Percentiles rank a stretch among this genome's conserved stretches.
Conservation (phyloP, 1,140 invertebrate genomes). For the Alviniconcha marisindica region DNA sequence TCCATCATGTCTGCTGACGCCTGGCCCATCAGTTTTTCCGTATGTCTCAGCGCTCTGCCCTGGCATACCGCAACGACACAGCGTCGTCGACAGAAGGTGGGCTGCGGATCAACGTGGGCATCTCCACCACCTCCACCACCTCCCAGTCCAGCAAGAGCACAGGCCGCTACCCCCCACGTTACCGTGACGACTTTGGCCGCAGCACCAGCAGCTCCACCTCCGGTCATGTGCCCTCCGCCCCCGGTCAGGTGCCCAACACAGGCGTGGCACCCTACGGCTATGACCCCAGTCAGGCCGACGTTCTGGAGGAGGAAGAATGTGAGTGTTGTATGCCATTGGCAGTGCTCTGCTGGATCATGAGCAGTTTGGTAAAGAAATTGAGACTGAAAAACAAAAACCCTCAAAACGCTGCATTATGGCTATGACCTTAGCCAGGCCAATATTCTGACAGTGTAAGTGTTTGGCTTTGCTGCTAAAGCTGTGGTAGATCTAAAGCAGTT, state of each 20-base stretch:
- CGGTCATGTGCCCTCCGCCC: slow-evolving; percentile 61
- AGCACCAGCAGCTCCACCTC: slow-evolving; percentile 70
- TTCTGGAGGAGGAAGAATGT: slow-evolving; percentile 23
- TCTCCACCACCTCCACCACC: slow-evolving; percentile 96
- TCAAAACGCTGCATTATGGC: too few species aligned
- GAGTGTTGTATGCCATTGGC: neutral
- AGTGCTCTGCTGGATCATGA: too few species aligned
- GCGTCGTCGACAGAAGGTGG: slow-evolving; percentile 67
- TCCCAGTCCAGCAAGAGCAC: slow-evolving; percentile 95
- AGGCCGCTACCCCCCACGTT: slow-evolving; percentile 53
- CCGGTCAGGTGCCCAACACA: slow-evolving; percentile 55
- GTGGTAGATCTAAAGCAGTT: too few species aligned
- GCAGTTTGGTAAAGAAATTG: too few species aligned
- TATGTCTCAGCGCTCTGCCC: slow-evolving; percentile 80
- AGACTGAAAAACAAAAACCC: too few species aligned
- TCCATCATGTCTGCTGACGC: neutral
- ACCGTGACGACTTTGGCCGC: slow-evolving; percentile 73
- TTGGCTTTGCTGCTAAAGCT: too few species aligned
- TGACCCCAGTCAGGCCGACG: slow-evolving; percentile 46
- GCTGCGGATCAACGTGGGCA: slow-evolving; percentile 87
- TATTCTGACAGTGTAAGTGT: too few species aligned
- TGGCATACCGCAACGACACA: slow-evolving; percentile 85
- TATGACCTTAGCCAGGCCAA: too few species aligned
- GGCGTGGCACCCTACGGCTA: slow-evolving; percentile 63
- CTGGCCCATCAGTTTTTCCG: neutral